These are phyloP conservation scores for Xylota segnis DNA, from an alignment of 2,888 invertebrate species.

Conservation along the genomic window DNA sequence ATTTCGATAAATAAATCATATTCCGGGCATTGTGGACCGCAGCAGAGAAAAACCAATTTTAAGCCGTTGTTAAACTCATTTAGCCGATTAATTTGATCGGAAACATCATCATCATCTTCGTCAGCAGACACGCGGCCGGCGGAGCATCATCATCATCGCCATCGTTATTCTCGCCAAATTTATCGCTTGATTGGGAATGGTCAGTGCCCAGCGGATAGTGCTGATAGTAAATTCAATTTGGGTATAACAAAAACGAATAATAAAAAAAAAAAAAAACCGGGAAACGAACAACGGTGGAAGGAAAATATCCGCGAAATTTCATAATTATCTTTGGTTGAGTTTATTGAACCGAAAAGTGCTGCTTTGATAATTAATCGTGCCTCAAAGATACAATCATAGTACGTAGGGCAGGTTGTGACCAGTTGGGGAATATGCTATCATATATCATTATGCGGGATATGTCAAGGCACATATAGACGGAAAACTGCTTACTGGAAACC, in stretches of 20 bases:
- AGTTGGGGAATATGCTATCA: no score
- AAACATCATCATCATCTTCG: conserved; percentile 55
- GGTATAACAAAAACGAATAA: conserved; percentile 10
- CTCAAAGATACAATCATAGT: not conserved
- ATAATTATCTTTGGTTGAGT: conserved; percentile 58
- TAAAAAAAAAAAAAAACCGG: not conserved
- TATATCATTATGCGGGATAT: no score
- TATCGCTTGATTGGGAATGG: conserved; percentile 49
- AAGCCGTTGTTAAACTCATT: conserved; percentile 69
- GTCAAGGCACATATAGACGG: no score
- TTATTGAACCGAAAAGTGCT: conserved; percentile 51
- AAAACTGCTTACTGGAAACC: no score
- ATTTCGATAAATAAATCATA: conserved; percentile 46
- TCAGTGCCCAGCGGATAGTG: conserved; percentile 4
- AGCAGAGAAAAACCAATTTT: conserved; percentile 59
- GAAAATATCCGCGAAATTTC: conserved; percentile 65
- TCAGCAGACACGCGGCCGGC: conserved; percentile 18
- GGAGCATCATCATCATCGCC: conserved; percentile 23
- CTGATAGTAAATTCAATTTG: conserved; percentile 37
- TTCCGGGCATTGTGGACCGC: conserved; percentile 11
- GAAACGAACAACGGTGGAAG: conserved; percentile 35
- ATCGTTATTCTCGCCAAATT: conserved; percentile 39
- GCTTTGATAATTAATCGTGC: not conserved
- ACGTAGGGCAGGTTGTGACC: not conserved
- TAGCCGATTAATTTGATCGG: conserved; percentile 71